Evolutionary conservation across 1,140 invertebrate genomes (phyloP).

Genomic region (Drosophila kohkoa): DNA sequence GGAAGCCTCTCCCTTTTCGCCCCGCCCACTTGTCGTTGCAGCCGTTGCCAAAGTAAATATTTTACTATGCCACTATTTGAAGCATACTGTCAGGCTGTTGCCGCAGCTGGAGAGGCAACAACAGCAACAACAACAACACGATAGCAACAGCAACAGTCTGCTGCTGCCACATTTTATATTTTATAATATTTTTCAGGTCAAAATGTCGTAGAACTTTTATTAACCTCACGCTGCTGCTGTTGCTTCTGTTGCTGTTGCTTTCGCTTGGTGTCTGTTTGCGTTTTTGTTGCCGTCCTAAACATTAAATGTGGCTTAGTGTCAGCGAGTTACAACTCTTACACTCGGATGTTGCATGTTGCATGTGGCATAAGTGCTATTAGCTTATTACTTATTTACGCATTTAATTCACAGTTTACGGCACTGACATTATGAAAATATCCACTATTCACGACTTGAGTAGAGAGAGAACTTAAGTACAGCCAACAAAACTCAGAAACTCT

Average conservation of each 20-base stretch:
- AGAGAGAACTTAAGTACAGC: neutral
- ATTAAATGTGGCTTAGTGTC: conserved; percentile 68
- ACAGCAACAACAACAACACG: conserved; percentile 30
- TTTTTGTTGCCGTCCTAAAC: conserved; percentile 43
- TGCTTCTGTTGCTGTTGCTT: conserved; percentile 8
- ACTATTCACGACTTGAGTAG: neutral
- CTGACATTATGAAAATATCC: conserved; percentile 5
- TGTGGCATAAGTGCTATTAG: conserved; percentile 55
- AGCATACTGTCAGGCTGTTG: conserved; percentile 68
- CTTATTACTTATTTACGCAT: conserved; percentile 19
- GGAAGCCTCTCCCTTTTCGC: neutral
- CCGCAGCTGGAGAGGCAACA: conserved; percentile 68
- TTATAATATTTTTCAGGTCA: conserved; percentile 80
- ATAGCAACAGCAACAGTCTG: conserved; percentile 66
- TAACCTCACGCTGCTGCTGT: conserved; percentile 59
- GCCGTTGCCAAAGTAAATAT: conserved; percentile 78
- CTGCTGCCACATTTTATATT: conserved; percentile 76
- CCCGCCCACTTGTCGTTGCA: conserved; percentile 57
- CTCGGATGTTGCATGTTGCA: conserved; percentile 46
- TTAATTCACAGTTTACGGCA: conserved; percentile 15
- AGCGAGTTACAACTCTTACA: conserved; percentile 19
- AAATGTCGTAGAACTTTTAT: conserved; percentile 81
- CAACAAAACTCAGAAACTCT: conserved; percentile 1
- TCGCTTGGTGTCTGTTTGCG: conserved; percentile 25
- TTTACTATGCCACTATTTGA: conserved; percentile 80